A percentile compares a stretch with the other conserved stretches of the same genome.
phyloP scores from a whole-genome alignment of 1,140 invertebrate genomes.

The Goniozus legneri region DNA sequence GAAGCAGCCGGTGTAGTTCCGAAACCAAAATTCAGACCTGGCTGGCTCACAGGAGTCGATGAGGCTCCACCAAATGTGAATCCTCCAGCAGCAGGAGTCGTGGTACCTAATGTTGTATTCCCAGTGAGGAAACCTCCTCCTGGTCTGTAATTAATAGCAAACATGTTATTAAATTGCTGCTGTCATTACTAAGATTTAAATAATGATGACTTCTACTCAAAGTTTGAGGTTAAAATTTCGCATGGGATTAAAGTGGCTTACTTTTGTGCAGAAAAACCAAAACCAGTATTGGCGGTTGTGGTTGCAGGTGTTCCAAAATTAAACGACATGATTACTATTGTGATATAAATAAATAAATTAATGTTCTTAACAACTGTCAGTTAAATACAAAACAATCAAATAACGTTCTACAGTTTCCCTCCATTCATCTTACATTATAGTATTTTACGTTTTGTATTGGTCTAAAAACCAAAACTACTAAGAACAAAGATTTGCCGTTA shows the following conservation, averaged over 20 bases:
- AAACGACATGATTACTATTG: conserved; percentile 12
- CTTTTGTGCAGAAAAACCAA: conserved; percentile 35
- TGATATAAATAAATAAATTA: not conserved
- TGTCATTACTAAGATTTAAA: conserved; percentile 2
- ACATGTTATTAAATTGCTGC: not conserved
- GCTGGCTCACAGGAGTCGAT: conserved; percentile 19
- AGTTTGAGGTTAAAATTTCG: not conserved
- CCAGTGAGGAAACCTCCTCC: conserved; percentile 24
- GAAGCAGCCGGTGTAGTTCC: conserved; percentile 17
- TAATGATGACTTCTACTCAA: conserved; percentile 10
- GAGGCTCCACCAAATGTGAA: conserved; percentile 23
- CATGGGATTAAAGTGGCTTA: conserved; percentile 14
- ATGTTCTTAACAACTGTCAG: no score
- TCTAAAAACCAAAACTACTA: no score
- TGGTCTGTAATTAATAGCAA: conserved; percentile 16
- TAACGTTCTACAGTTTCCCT: no score
- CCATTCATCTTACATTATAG: no score
- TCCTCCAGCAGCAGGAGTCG: conserved; percentile 16
- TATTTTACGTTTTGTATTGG: no score
- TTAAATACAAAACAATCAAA: no score
- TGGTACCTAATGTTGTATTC: conserved; percentile 26
- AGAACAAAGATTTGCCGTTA: no score
- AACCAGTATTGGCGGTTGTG: conserved; percentile 26
- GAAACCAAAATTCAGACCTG: conserved; percentile 37
- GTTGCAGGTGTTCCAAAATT: conserved; percentile 38